Conservation (phyloP, 2,113 vertebrate species). For the Hemicordylus capensis region DNA sequence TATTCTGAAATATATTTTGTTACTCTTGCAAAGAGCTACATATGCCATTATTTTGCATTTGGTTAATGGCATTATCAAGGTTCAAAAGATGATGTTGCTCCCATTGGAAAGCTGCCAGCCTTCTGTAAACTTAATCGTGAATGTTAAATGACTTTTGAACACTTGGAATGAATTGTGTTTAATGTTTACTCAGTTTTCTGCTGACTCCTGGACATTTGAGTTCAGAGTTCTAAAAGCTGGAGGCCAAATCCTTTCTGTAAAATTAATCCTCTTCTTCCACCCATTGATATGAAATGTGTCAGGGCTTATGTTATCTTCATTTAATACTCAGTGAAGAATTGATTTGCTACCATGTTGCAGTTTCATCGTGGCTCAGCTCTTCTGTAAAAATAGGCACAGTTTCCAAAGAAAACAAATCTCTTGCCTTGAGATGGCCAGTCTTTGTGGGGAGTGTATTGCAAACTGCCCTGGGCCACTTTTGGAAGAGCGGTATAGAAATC, state of each 20-base stretch:
- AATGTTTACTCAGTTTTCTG: background rate
- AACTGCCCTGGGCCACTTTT: too few relatives aligned
- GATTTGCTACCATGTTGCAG: background rate
- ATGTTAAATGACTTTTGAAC: background rate
- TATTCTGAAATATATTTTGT: background rate
- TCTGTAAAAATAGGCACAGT: background rate
- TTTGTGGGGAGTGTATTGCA: background rate
- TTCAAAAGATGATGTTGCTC: background rate
- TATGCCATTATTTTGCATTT: slow-evolving; percentile 12
- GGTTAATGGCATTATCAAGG: background rate
- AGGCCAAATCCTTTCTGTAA: background rate
- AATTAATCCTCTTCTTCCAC: background rate
- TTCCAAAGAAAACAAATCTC: background rate
- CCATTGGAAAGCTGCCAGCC: slow-evolving; percentile 6
- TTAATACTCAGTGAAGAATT: background rate
- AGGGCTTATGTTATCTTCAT: background rate
- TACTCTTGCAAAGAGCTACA: slow-evolving; percentile 31
- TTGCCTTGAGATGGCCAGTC: too few relatives aligned
- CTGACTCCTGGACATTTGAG: background rate
- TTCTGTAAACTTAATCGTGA: background rate
- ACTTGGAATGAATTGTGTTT: background rate
- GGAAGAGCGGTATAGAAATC: too few relatives aligned
- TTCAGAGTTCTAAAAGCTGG: background rate
- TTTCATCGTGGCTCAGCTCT: background rate
- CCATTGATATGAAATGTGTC: background rate